Percentiles rank a stretch among this genome's conserved stretches.
phyloP scores from a whole-genome alignment of 2,888 invertebrate species.

The Bibio marci region DNA sequence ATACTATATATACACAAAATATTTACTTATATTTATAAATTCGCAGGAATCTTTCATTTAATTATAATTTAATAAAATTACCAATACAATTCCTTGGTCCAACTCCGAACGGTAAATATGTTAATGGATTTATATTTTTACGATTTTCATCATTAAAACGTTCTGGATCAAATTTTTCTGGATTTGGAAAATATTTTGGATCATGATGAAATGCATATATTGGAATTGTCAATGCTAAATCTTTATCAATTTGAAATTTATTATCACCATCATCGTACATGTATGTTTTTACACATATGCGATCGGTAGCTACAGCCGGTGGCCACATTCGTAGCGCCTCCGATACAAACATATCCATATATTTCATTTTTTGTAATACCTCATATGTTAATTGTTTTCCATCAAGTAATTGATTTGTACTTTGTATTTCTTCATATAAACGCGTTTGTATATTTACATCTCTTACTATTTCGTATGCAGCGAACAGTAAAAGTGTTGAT shows the following conservation, averaged over 20 bases:
- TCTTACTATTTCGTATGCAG: conserved; percentile 26
- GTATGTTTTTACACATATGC: conserved; percentile 34
- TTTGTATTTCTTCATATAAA: conserved; percentile 31
- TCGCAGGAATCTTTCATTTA: no score
- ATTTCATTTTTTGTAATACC: conserved; percentile 35
- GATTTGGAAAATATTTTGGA: conserved; percentile 34
- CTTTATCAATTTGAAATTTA: conserved; percentile 17
- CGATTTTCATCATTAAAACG: conserved; percentile 40
- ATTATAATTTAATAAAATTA: no score
- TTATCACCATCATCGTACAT: conserved; percentile 19
- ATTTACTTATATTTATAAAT: no score
- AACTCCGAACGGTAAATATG: conserved; percentile 34
- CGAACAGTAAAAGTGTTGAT: conserved; percentile 26
- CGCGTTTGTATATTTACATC: conserved; percentile 25
- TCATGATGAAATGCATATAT: conserved; percentile 32
- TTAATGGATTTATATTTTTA: conserved; percentile 27
- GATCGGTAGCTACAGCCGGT: conserved; percentile 27
- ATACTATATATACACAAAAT: no score
- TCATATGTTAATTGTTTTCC: conserved; percentile 33
- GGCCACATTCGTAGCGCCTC: conserved; percentile 35
- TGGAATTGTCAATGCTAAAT: conserved; percentile 22
- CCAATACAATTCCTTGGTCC: conserved; percentile 10
- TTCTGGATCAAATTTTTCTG: conserved; percentile 38
- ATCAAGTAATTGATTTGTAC: conserved; percentile 21
- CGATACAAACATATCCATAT: conserved; percentile 43